Evolutionary conservation across 2,888 invertebrate species (phyloP).

Genomic region (Allygus modestus): DNA sequence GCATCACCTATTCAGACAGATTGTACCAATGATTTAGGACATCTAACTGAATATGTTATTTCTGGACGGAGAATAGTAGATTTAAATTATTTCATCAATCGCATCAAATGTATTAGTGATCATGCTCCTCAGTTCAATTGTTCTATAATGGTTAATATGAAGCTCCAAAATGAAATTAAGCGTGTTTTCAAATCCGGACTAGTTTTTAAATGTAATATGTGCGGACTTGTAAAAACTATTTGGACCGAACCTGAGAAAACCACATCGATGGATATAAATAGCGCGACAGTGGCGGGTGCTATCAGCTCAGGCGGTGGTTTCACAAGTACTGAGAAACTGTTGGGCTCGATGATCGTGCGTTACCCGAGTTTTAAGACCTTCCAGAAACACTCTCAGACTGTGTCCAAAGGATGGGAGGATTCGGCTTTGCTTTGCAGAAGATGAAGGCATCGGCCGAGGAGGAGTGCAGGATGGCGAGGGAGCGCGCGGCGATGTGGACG

Average conservation of each 20-base stretch:
- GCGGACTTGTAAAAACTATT: not conserved
- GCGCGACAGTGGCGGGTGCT: conserved; percentile 2
- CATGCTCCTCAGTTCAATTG: conserved; percentile 17
- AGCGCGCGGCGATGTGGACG: conserved; percentile 68
- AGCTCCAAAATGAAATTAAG: conserved; percentile 8
- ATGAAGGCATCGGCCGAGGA: conserved; percentile 57
- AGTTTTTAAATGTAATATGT: conserved; percentile 23
- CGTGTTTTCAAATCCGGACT: conserved; percentile 16
- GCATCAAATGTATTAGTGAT: conserved; percentile 20
- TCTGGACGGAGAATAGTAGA: conserved; percentile 1
- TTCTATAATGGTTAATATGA: conserved; percentile 17
- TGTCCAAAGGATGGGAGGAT: conserved; percentile 45
- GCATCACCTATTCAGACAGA: too few relatives aligned
- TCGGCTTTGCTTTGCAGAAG: conserved; percentile 29
- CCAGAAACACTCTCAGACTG: not conserved
- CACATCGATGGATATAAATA: conserved; percentile 15
- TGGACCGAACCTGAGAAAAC: conserved; percentile 11
- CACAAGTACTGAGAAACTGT: not conserved
- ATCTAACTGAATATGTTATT: not conserved
- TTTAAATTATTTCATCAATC: not conserved
- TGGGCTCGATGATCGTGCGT: conserved; percentile 17
- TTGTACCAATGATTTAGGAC: too few relatives aligned
- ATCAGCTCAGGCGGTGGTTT: conserved; percentile 42
- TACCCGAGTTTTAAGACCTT: conserved; percentile 19
- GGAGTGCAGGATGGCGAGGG: conserved; percentile 65